phyloP scores from a whole-genome alignment of 2,113 vertebrate genomes.

The Petrocephalus zakoni region DNA sequence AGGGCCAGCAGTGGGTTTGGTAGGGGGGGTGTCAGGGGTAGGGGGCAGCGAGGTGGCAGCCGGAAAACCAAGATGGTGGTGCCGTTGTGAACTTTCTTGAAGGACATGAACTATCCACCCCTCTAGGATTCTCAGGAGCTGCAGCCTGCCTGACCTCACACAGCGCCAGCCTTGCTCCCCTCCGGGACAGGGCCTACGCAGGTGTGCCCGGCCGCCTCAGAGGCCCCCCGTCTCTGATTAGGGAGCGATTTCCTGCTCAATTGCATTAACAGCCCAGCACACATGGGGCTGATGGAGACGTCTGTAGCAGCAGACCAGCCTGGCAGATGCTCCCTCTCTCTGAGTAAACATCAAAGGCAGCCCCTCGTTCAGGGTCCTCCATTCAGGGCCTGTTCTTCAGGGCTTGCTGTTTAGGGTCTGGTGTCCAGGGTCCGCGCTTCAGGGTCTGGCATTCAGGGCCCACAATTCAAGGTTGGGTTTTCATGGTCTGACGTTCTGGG shows the following conservation, averaged over 20 bases:
- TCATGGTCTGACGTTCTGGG: not conserved
- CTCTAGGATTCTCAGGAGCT: not conserved
- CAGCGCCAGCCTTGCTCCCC: not conserved
- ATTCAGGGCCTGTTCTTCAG: not conserved
- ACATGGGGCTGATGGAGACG: slow-evolving; percentile 14
- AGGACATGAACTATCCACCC: not conserved
- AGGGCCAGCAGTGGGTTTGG: not conserved
- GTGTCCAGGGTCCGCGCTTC: not conserved
- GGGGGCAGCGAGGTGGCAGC: not conserved
- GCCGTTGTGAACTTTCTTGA: not conserved
- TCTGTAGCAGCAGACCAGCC: slow-evolving; percentile 9
- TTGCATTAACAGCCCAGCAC: slow-evolving; percentile 9
- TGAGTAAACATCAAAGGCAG: not conserved
- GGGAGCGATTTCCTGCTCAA: slow-evolving; percentile 20
- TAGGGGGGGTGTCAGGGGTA: not conserved
- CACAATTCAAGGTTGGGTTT: too few relatives aligned
- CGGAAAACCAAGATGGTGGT: not conserved
- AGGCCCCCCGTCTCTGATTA: slow-evolving; percentile 3
- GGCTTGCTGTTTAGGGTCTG: not conserved
- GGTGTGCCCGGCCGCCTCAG: not conserved
- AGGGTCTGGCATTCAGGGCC: too few relatives aligned
- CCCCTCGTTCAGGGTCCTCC: not conserved
- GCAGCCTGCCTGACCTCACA: not conserved
- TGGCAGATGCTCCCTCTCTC: slow-evolving; percentile 13
- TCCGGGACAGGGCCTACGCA: not conserved